These are phyloP conservation scores for Acanthoscelides obtectus DNA, from an alignment of 2,888 invertebrate genomes.

Conservation along the genomic window DNA sequence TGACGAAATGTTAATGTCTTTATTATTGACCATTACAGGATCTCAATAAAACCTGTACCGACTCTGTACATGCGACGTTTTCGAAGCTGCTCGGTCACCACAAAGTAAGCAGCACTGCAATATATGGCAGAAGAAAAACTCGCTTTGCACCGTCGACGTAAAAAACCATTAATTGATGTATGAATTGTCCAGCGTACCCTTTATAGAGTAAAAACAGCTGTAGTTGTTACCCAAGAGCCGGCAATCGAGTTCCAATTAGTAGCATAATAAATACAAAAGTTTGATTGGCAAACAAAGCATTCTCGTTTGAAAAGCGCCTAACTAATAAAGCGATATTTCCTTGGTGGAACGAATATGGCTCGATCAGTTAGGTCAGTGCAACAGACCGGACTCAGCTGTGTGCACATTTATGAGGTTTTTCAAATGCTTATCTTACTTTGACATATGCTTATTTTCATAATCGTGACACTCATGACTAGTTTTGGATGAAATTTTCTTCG, in stretches of 20 bases:
- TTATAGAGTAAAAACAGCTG: constrained; percentile 10
- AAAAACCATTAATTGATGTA: neutral
- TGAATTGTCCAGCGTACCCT: neutral
- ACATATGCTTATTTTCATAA: neutral
- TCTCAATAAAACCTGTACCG: neutral
- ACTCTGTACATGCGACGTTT: neutral
- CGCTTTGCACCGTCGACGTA: neutral
- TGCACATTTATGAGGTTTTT: neutral
- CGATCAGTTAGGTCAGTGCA: neutral
- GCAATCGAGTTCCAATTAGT: constrained; percentile 32
- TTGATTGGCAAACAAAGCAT: constrained; percentile 35
- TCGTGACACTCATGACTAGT: too few relatives aligned
- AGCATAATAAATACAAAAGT: constrained; percentile 31
- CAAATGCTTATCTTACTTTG: neutral
- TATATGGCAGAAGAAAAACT: neutral
- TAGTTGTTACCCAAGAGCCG: constrained; percentile 8
- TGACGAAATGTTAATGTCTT: neutral
- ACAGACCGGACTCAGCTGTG: neutral
- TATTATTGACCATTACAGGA: neutral
- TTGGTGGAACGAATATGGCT: constrained; percentile 3
- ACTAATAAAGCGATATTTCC: constrained; percentile 31
- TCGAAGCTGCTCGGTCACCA: neutral
- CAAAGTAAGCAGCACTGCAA: neutral
- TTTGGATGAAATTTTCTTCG: too few relatives aligned
- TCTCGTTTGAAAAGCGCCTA: constrained; percentile 27